Base-by-base conservation (phyloP, 35 echinoderm and acorn worm species). In the Patiria miniata region DNA sequence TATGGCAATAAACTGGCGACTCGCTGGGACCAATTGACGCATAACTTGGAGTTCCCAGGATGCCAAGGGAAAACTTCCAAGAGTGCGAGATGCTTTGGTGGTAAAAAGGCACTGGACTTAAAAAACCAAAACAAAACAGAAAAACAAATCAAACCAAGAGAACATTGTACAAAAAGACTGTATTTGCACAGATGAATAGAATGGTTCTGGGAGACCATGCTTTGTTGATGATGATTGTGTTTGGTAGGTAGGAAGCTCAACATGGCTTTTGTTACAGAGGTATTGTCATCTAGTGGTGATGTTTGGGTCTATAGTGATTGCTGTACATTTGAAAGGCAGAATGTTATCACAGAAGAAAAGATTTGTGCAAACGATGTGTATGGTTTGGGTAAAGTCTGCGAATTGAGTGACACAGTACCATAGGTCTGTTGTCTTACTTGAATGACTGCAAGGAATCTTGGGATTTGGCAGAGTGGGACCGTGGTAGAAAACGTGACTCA, bases 11-110 rank as follows among this genome's bases (percentile, higher is more conserved):
- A 47, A 84, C 82, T 84, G 82, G 82, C 82, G 14, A 36, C 19
- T 38, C 36, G 82, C 52, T 60, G 82, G 82, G 82, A 84, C 82
- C 82, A 84, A 73, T 73, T 73, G 65, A 73, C 29, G 65, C 34
- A 73, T 36, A 73, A 22, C 34, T 73, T 73, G 65, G 65, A 73
- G 65, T 73, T 73, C 65, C 65, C 65, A 73, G 26, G 65, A 30
- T 73, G 65, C 22, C 22, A 10, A 73, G 65, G 65, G 61, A 34
- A 73, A 73, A 73, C 65, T 73, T 73, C 65, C 26, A 73, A 26
- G 65, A 73, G 65, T 73, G 34, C 34, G 65, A 26, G 65, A 32
- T 30, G 65, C 29, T 34, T 22, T 73, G 29, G 65, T 8, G 26
- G 58, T 26, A 14, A 10, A 47, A 12, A 47, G 42, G 42, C 42